Percentiles rank a stretch among this genome's conserved stretches.
Evolutionary conservation across 2,113 vertebrate genomes (phyloP).

Genomic region (Hirundichthys speculiger): DNA sequence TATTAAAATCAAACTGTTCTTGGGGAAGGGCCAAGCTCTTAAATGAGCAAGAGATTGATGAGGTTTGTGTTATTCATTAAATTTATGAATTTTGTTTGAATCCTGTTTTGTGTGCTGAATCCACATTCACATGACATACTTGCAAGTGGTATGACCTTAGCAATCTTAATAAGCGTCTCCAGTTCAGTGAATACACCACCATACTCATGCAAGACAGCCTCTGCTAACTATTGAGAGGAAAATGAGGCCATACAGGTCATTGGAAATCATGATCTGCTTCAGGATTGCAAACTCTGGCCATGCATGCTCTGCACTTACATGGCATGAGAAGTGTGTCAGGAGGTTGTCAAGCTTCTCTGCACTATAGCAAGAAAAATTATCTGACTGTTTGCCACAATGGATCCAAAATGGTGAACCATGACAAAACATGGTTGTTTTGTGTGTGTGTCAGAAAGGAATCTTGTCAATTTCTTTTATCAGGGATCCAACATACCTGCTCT

Average conservation of each 20-base stretch:
- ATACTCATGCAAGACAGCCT: background rate
- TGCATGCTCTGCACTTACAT: conserved; percentile 3
- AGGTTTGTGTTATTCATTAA: background rate
- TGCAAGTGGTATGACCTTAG: background rate
- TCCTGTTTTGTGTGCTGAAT: background rate
- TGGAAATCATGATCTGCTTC: conserved; percentile 1
- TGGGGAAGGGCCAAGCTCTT: background rate
- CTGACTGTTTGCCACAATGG: background rate
- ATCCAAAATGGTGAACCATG: background rate
- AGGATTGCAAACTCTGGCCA: background rate
- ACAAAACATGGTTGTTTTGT: no score
- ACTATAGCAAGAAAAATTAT: background rate
- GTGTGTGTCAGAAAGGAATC: no score
- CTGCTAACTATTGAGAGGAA: conserved; percentile 9
- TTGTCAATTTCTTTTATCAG: background rate
- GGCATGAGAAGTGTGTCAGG: conserved; percentile 6
- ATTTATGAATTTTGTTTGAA: background rate
- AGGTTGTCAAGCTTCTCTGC: conserved; percentile 1
- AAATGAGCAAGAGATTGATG: conserved; percentile 1
- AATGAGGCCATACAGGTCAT: conserved; percentile 3
- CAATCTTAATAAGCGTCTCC: conserved; percentile 3
- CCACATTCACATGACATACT: background rate
- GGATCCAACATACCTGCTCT: conserved; percentile 5
- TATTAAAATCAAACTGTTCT: conserved; percentile 5
- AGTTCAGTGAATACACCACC: conserved; percentile 1